Evolutionary conservation across 2,797 vertebrate species (phyloP).

Genomic region (Siniperca scherzeri): DNA sequence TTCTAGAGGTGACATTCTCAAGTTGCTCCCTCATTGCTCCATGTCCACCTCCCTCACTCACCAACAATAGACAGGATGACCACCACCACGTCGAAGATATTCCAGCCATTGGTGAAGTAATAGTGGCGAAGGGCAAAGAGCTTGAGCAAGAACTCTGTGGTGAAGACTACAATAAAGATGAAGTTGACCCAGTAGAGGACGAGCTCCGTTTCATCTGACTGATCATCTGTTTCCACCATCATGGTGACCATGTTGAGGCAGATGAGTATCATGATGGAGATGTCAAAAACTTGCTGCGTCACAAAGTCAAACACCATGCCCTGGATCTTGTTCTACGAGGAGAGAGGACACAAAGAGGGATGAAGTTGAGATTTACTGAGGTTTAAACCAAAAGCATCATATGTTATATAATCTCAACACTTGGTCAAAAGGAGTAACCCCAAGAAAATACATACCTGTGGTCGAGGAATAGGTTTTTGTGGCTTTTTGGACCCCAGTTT

Average conservation of each 20-base stretch:
- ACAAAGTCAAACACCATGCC: conserved; percentile 98
- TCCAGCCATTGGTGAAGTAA: conserved; percentile 99
- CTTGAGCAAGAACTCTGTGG: conserved; percentile 96
- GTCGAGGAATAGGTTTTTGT: conserved; percentile 97
- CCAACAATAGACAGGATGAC: conserved; percentile 99
- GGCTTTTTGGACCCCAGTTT: conserved; percentile 99
- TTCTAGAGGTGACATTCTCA: not conserved
- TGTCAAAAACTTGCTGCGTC: conserved; percentile 98
- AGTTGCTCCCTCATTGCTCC: not conserved
- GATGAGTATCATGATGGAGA: conserved; percentile 99
- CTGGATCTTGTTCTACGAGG: conserved; percentile 92
- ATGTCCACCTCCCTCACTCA: conserved; percentile 83
- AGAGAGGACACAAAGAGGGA: conserved; percentile 32
- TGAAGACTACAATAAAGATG: conserved; percentile 98
- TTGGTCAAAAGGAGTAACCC: not conserved
- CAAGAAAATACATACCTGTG: conserved; percentile 85
- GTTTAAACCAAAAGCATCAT: not conserved
- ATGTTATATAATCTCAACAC: not conserved
- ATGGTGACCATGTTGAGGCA: conserved; percentile 99
- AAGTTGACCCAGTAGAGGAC: conserved; percentile 99
- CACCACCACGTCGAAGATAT: conserved; percentile 99
- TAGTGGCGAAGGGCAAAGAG: conserved; percentile 98
- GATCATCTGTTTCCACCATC: conserved; percentile 99
- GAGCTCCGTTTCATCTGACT: conserved; percentile 92
- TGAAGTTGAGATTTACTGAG: not conserved